A percentile compares a stretch with the other conserved stretches of the same genome.
Evolutionary conservation across 2,888 invertebrate genomes (phyloP).

Genomic region (Temnothorax rugatulus): DNA sequence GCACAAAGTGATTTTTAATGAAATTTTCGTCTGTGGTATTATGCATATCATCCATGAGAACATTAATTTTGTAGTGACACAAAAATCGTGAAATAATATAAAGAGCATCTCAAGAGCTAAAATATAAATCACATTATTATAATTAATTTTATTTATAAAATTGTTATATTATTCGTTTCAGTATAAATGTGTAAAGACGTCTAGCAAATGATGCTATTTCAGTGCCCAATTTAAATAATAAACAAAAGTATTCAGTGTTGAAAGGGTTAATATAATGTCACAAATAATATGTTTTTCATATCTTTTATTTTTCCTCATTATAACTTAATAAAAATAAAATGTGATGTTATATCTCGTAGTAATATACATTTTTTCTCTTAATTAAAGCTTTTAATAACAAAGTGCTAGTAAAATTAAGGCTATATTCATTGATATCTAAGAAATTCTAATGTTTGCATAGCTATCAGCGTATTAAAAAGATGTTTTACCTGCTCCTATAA

Average conservation of each 20-base stretch:
- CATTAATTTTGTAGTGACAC: background rate
- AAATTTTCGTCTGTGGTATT: background rate
- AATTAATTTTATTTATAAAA: slow-evolving; percentile 4
- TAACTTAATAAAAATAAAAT: slow-evolving; percentile 14
- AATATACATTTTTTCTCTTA: background rate
- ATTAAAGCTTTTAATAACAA: background rate
- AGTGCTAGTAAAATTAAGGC: background rate
- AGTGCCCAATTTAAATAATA: background rate
- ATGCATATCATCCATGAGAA: background rate
- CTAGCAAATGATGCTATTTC: background rate
- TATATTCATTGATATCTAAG: background rate
- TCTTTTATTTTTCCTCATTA: background rate
- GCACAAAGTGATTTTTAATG: background rate
- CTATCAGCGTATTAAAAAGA: background rate
- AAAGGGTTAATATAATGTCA: background rate
- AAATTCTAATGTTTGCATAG: background rate
- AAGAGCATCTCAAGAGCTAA: slow-evolving; percentile 5
- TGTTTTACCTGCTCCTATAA: background rate
- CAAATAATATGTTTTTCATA: background rate
- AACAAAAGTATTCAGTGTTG: background rate
- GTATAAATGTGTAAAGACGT: background rate
- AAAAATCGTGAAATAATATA: slow-evolving; percentile 35
- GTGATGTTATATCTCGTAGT: background rate
- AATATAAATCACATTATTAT: slow-evolving; percentile 20
- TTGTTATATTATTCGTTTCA: background rate